Base-by-base conservation (phyloP, 1,140 invertebrate genomes). In the Frieseomelitta varia region DNA sequence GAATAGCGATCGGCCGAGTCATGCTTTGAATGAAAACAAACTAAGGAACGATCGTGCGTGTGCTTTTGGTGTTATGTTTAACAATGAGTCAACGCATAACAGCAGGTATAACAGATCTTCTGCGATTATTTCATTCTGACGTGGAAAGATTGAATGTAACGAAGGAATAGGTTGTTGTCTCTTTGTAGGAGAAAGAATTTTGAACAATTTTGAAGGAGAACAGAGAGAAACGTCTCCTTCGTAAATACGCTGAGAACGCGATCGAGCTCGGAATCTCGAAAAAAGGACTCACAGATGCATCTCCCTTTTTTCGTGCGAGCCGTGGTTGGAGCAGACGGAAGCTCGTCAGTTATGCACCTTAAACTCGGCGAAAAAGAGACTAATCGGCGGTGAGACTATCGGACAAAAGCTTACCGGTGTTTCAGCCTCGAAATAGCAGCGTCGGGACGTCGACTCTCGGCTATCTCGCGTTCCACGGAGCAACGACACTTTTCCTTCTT, bases 391-490 rank as follows among this genome's bases (percentile, higher is more conserved):
- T 56, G 34, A 34, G 55, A 56, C 53, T 30, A 15, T 78, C 65
- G 65, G 47, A 76, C 55, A 80, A 88, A 69, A 86, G 79, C 87
- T 91, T 79, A 91, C 91, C 87, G 81, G 56, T 75, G 71, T 71
- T 84, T 78, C 77, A 89, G 78, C 87, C 91, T 92, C 87, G 87
- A 92, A 92, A 92, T 92, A 92, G 90, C 88, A 74, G 72, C 81
- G 83, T 88, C 86, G 86, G 84, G 81, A 80, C 67, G 87, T 87
- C 81, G 86, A 85, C 85, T 89, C 58, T 85, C 71, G 71, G 87
- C 83, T 84, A 87, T 90, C 87, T 78, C 65, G 71, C 84, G 88
- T 85, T 85, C 69, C 75, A 75, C 79, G 55, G 81, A 55, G 75
- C 61, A 78, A 84, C 76, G 68, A 73, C 79, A 87, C 77, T 83